Percentiles rank a stretch among this genome's conserved stretches.
phyloP scores from a whole-genome alignment of 2,113 vertebrate genomes.

The rabbit (Oryctolagus cuniculus) region DNA sequence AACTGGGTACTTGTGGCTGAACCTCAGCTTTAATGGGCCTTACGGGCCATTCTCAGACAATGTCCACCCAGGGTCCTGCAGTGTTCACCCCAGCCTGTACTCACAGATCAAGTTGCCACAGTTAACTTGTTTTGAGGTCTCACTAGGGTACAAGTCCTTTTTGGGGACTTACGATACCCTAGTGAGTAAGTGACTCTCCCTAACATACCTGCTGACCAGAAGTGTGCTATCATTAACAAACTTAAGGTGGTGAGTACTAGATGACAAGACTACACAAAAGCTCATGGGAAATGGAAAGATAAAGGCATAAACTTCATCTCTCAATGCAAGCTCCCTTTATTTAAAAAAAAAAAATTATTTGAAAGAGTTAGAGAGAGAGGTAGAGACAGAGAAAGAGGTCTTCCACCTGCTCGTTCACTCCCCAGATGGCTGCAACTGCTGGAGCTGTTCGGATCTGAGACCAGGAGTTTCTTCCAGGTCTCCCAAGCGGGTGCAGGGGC shows the following conservation, averaged over 20 bases:
- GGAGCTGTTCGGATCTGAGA: too few relatives aligned
- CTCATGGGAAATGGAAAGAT: not conserved
- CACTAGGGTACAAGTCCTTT: not conserved
- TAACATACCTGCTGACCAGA: not conserved
- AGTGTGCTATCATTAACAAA: constrained; percentile 3
- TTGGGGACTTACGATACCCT: not conserved
- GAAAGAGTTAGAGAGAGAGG: too few relatives aligned
- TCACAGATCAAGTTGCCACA: not conserved
- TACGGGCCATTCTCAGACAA: not conserved
- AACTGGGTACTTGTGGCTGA: not conserved
- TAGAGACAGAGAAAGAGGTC: too few relatives aligned
- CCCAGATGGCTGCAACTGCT: too few relatives aligned
- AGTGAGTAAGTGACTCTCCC: not conserved
- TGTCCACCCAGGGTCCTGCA: too few relatives aligned
- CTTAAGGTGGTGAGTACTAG: not conserved
- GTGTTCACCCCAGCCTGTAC: not conserved
- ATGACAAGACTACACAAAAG: too few relatives aligned
- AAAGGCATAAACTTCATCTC: too few relatives aligned
- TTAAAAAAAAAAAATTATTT: too few relatives aligned
- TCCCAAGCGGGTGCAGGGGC: too few relatives aligned
- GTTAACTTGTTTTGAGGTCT: not conserved
- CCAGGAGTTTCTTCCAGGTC: too few relatives aligned
- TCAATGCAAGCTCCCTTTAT: too few relatives aligned
- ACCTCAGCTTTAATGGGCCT: not conserved
- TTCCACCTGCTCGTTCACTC: too few relatives aligned